These are phyloP conservation scores for Neostethus bicornis DNA, from an alignment of 2,797 vertebrate species.

Conservation along the genomic window DNA sequence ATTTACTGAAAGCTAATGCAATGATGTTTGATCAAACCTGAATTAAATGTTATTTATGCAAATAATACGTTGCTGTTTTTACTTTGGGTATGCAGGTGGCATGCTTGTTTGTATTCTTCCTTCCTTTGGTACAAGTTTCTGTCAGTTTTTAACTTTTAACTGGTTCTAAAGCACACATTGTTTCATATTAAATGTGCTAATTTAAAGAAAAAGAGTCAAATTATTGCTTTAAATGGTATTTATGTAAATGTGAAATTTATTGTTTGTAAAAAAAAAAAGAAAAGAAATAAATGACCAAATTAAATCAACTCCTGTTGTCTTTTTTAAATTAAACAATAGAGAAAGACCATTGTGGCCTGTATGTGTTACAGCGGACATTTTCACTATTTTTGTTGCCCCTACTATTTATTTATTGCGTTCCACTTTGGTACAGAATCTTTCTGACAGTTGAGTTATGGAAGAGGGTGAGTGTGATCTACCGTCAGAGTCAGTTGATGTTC, in stretches of 20 bases:
- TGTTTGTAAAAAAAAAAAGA: slow-evolving; percentile 62
- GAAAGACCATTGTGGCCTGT: not conserved
- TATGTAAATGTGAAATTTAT: slow-evolving; percentile 67
- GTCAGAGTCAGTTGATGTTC: slow-evolving; percentile 8
- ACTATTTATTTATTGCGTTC: not conserved
- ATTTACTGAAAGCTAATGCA: slow-evolving; percentile 39
- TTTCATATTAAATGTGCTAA: slow-evolving; percentile 47
- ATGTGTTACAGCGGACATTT: slow-evolving; percentile 2
- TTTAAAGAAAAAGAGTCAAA: slow-evolving; percentile 53
- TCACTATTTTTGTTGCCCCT: slow-evolving; percentile 23
- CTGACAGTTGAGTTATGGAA: slow-evolving; percentile 27
- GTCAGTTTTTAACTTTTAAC: slow-evolving; percentile 55
- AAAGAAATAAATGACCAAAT: slow-evolving; percentile 33
- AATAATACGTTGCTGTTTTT: slow-evolving; percentile 37
- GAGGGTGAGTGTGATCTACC: slow-evolving; percentile 23
- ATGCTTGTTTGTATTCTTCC: slow-evolving; percentile 60
- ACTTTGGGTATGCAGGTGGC: slow-evolving; percentile 59
- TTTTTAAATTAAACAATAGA: slow-evolving; percentile 1
- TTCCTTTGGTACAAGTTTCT: slow-evolving; percentile 35
- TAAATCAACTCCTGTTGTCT: not conserved
- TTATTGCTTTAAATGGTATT: slow-evolving; percentile 55
- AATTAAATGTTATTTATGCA: slow-evolving; percentile 58
- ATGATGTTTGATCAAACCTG: slow-evolving; percentile 36
- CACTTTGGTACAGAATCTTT: slow-evolving; percentile 19
- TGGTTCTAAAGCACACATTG: slow-evolving; percentile 39